A percentile compares a stretch with the other conserved stretches of the same genome.
Evolutionary conservation across 1,140 invertebrate genomes (phyloP).

Genomic region (Dendroctonus ponderosae): DNA sequence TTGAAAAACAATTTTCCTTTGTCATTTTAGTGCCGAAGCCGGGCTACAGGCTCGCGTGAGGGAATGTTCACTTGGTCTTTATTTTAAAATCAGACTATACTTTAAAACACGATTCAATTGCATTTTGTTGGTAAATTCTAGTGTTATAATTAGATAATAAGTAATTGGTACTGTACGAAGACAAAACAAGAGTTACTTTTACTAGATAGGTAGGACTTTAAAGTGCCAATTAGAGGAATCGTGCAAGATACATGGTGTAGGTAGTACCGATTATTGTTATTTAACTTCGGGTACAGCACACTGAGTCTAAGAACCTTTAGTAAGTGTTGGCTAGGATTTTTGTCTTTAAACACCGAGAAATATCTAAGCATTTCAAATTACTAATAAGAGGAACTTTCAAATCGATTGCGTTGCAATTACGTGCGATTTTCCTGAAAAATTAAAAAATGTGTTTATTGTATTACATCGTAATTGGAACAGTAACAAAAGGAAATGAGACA

Average conservation of each 20-base stretch:
- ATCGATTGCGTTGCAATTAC: no score
- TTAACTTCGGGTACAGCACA: conserved; percentile 1
- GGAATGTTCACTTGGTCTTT: conserved; percentile 28
- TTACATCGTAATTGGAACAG: no score
- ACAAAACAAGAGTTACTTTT: conserved; percentile 31
- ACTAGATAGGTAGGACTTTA: conserved; percentile 30
- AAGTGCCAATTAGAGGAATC: conserved; percentile 31
- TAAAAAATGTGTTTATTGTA: no score
- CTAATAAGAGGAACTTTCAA: no score
- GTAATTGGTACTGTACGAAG: conserved; percentile 31
- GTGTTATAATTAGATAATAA: conserved; percentile 37
- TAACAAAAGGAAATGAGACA: no score
- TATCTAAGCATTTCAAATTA: no score
- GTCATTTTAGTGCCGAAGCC: neutral
- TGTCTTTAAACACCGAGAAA: no score
- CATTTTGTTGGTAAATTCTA: conserved; percentile 31
- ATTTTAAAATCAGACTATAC: conserved; percentile 26
- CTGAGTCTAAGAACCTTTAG: neutral
- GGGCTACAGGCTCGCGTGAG: conserved; percentile 25
- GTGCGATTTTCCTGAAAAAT: no score
- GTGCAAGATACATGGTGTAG: conserved; percentile 21
- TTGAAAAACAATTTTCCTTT: no score
- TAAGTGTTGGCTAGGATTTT: no score
- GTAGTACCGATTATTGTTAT: conserved; percentile 21
- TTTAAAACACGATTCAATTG: conserved; percentile 29